Conservation (phyloP, 2,797 vertebrate genomes). For the Avahi laniger region DNA sequence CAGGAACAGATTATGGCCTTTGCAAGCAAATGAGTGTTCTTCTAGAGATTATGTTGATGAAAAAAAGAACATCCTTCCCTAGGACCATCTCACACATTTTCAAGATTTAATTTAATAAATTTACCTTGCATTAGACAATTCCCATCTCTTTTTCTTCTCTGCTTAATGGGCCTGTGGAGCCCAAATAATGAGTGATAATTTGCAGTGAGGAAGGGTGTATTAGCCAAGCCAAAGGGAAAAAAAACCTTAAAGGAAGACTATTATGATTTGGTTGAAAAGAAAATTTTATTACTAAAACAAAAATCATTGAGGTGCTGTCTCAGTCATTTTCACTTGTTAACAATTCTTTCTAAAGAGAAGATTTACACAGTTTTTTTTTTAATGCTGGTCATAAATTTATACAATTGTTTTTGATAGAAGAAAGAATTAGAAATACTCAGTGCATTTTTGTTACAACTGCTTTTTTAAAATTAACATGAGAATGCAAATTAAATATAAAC, state of each 20-base stretch:
- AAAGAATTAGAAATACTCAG: slow-evolving; percentile 48
- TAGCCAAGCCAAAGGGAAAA: neutral
- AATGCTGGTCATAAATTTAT: slow-evolving; percentile 32
- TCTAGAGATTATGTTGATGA: neutral
- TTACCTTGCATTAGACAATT: slow-evolving; percentile 31
- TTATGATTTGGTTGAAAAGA: slow-evolving; percentile 74
- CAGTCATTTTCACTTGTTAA: slow-evolving; percentile 36
- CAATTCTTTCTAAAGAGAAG: slow-evolving; percentile 26
- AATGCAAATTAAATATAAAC: slow-evolving; percentile 55
- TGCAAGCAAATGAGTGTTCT: slow-evolving; percentile 91
- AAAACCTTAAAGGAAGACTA: neutral
- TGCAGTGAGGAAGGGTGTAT: neutral
- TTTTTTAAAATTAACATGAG: slow-evolving; percentile 57
- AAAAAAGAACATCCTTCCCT: neutral
- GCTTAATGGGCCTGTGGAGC: neutral
- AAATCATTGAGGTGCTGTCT: slow-evolving; percentile 62
- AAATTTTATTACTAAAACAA: slow-evolving; percentile 84
- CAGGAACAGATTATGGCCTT: slow-evolving; percentile 97
- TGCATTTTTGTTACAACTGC: slow-evolving; percentile 43
- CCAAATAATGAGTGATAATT: neutral
- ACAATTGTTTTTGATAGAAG: slow-evolving; percentile 10
- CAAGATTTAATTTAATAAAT: slow-evolving; percentile 67
- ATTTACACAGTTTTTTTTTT: neutral
- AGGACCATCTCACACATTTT: neutral
- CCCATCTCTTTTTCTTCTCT: slow-evolving; percentile 2